Conservation (phyloP, 2,113 vertebrate genomes). For the Merops nubicus region DNA sequence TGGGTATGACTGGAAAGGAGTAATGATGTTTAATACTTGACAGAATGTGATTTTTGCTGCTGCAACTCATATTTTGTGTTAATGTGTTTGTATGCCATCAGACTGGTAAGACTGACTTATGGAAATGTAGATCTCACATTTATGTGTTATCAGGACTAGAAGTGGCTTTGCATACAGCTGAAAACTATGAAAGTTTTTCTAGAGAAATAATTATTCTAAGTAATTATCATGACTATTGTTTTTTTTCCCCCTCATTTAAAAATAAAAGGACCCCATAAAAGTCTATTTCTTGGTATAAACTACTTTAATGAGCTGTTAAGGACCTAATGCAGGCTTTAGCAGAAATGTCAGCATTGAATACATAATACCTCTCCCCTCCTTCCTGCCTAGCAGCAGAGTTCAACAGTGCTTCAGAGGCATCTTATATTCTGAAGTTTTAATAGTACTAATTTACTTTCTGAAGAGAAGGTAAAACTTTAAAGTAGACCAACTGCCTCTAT, state of each 20-base stretch:
- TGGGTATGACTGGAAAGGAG: not conserved
- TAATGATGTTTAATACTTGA: not conserved
- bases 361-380: not conserved
- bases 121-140: not conserved
- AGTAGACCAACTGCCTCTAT: slow-evolving; percentile 11
- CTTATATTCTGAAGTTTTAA: slow-evolving; percentile 60
- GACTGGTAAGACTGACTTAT: not conserved
- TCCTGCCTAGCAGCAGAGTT: slow-evolving; percentile 41
- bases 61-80: not conserved
- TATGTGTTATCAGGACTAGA: not conserved
- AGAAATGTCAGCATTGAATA: slow-evolving; percentile 1
- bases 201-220: not conserved
- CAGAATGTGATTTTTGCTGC: not conserved
- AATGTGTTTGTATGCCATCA: not conserved
- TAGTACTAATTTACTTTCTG: slow-evolving; percentile 64
- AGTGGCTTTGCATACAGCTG: not conserved
- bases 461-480: slow-evolving; percentile 65
- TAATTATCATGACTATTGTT: not conserved
- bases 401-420: slow-evolving; percentile 50
- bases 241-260: not conserved
- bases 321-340: not conserved
- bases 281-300: not conserved
- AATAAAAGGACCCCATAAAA: not conserved
- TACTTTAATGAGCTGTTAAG: not conserved
- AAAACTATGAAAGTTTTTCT: not conserved